Conservation (phyloP, 2,113 vertebrate genomes). For the Menura novaehollandiae region DNA sequence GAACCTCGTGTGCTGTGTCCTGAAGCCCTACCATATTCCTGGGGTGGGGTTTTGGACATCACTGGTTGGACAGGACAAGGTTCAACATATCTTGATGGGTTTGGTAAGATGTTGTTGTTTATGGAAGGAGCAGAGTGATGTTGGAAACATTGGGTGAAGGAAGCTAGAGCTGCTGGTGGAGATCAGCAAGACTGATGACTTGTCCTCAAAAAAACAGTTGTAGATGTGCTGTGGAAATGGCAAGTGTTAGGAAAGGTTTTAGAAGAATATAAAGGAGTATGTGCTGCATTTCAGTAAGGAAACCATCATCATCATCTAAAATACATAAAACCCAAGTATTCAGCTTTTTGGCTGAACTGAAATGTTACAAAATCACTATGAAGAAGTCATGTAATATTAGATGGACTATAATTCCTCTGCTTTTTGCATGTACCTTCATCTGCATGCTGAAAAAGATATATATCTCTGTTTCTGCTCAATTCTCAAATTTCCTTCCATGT, state of each 20-base stretch:
- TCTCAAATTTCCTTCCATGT: background rate
- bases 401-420: background rate
- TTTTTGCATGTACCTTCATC: background rate
- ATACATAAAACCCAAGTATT: background rate
- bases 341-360: background rate
- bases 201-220: background rate
- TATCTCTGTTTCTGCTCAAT: background rate
- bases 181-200: background rate
- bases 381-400: background rate
- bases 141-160: background rate
- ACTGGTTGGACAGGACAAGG: background rate
- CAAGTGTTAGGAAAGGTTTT: background rate
- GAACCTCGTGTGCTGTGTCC: background rate
- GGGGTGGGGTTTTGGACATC: background rate
- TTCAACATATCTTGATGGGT: background rate
- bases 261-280: background rate
- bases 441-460: background rate
- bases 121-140: background rate
- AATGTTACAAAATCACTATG: background rate
- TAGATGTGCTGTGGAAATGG: background rate
- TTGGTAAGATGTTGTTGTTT: background rate
- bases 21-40: fast-evolving
- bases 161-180: background rate
- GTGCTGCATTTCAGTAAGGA: background rate
- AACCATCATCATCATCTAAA: background rate